Percentiles rank a stretch among this genome's conserved stretches.
Conservation (phyloP, 2,113 vertebrate species). For the Scophthalmus maximus region DNA sequence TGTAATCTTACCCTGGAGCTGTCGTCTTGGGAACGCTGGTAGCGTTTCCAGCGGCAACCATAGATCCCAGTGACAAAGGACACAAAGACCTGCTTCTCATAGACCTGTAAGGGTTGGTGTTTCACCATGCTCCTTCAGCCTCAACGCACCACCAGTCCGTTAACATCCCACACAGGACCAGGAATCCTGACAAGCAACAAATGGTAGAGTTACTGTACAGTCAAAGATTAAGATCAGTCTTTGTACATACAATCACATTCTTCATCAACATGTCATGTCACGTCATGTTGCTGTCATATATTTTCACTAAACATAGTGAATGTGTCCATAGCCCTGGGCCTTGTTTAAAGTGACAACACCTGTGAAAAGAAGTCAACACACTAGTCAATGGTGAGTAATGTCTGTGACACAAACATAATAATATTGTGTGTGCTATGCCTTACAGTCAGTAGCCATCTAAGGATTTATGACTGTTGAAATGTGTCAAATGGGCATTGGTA, state of each 20-base stretch:
- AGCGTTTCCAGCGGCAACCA: slow-evolving; percentile 98
- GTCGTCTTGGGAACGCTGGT: slow-evolving; percentile 97
- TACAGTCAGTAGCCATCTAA: slow-evolving; percentile 6
- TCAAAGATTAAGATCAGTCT: not conserved
- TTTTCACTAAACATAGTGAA: slow-evolving; percentile 55
- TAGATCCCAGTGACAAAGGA: slow-evolving; percentile 98
- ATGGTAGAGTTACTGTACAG: slow-evolving; percentile 7
- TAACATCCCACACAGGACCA: slow-evolving; percentile 87
- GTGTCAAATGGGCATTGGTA: not conserved
- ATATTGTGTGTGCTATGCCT: slow-evolving; percentile 25
- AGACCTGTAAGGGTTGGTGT: slow-evolving; percentile 98
- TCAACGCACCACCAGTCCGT: slow-evolving; percentile 70
- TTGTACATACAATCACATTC: slow-evolving; percentile 11
- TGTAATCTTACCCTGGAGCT: slow-evolving; percentile 88
- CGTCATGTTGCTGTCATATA: slow-evolving; percentile 15
- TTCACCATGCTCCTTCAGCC: slow-evolving; percentile 95
- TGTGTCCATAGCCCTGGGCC: slow-evolving; percentile 24
- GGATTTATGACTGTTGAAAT: slow-evolving; percentile 22
- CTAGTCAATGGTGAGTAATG: slow-evolving; percentile 40
- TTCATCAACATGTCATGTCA: slow-evolving; percentile 5
- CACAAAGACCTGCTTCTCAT: slow-evolving; percentile 96
- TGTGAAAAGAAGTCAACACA: slow-evolving; percentile 27
- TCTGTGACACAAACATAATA: slow-evolving; percentile 53
- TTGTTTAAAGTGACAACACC: slow-evolving; percentile 60
- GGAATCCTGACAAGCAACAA: slow-evolving; percentile 72